Evolutionary conservation across 2,888 invertebrate genomes (phyloP), one percentile per base, ranked within the genome.

Genomic region (Lasiommata megera): DNA sequence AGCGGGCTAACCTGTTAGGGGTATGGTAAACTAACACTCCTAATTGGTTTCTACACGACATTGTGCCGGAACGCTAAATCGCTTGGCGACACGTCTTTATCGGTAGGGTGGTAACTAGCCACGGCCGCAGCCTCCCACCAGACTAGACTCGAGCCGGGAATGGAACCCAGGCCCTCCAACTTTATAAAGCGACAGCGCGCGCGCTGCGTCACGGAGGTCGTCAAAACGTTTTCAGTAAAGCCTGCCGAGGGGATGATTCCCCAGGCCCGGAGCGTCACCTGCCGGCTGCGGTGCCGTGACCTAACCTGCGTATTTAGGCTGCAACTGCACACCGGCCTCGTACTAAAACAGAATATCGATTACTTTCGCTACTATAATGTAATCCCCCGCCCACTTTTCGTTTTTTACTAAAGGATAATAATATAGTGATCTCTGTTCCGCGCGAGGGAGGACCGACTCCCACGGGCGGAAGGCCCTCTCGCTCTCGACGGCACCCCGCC

Each of bases 351-450:
- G 91, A 91, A 91, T 91, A 91, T 91, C 91, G 91, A 91, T 91
- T 91, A 91, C 91, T 91, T 91, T 91, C 91, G 90, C 91, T 91
- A 89, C 91, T 89, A 88, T 91, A 91, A 91, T 91, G 88, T 91
- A 91, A 91, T 90, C 91, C 91, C 85, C 91, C 91, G 91, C 91
- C 91, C 91, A 91, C 90, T 86, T 88, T 88, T 84, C 84, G 82
- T 84, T 88, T 89, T 89, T 88, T 84, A 83, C 82, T 79, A 74
- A 77, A 77, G 80, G 85, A 86, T 83, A 80, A 82, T 80, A 82
- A 78, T 88, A 88, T 82, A 82, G 84, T 88, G 76, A 82, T 88
- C 89, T 83, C 85, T 80, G 77, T 90, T 83, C 72, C 64, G 63
- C 79, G 67, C 77, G 72, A 69, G 75, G 71, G 69, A 64, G 76